phyloP scores from a whole-genome alignment of 2,113 vertebrate genomes.

The Ptychochromis oligacanthus region DNA sequence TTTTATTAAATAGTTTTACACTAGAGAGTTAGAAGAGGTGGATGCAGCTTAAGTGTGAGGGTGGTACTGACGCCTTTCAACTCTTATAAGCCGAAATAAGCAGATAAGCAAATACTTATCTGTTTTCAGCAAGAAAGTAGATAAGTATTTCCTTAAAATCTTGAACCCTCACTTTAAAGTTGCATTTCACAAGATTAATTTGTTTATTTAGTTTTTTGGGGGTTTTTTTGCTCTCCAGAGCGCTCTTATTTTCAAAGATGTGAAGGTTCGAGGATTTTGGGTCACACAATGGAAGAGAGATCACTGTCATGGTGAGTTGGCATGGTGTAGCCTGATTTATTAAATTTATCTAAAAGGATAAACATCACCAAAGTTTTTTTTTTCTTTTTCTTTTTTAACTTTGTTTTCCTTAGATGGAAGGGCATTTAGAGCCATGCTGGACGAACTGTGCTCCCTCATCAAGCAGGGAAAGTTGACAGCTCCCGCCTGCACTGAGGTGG shows the following conservation, averaged over 20 bases:
- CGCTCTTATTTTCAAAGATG: constrained; percentile 92
- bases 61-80: background rate
- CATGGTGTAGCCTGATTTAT: background rate
- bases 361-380: background rate
- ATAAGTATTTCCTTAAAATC: background rate
- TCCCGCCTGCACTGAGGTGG: constrained; percentile 82
- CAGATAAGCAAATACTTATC: too few relatives aligned
- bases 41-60: background rate
- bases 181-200: background rate
- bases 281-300: constrained; percentile 91
- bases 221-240: constrained; percentile 81
- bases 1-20: background rate
- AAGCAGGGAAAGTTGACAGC: constrained; percentile 81
- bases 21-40: background rate
- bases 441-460: constrained; percentile 84
- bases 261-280: constrained; percentile 93
- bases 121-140: background rate
- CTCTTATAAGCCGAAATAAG: too few relatives aligned
- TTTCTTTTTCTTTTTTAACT: too few relatives aligned
- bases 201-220: background rate
- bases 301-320: constrained; percentile 81
- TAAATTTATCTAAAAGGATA: background rate
- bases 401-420: constrained; percentile 63
- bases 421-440: constrained; percentile 81
- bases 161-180: background rate